Percentiles rank a stretch among this genome's conserved stretches.
Conservation (phyloP, 2,888 invertebrate genomes). For the Rotaria macrura region DNA sequence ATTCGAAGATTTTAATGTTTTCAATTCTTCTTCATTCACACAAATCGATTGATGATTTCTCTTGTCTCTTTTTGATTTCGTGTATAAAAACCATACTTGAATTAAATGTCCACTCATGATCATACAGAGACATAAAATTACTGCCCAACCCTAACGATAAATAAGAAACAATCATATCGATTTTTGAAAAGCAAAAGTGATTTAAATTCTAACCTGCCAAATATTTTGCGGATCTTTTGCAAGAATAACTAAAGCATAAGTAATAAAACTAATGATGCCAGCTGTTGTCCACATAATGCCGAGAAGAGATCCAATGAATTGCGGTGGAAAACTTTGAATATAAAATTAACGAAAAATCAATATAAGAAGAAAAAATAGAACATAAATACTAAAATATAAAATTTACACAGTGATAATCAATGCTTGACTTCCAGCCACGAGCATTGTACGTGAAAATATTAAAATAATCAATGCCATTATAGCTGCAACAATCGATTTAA, state of each 20-base stretch:
- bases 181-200: no score
- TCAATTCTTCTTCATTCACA: background rate
- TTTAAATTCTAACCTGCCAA: background rate
- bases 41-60: background rate
- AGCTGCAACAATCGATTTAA: background rate
- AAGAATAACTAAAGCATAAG: background rate
- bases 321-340: background rate
- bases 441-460: background rate
- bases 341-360: background rate
- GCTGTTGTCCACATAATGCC: conserved; percentile 9
- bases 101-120: background rate
- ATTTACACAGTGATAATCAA: background rate
- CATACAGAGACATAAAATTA: background rate
- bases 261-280: background rate
- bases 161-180: background rate
- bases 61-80: background rate
- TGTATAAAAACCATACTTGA: background rate
- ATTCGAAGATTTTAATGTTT: background rate
- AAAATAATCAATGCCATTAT: background rate
- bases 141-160: background rate
- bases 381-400: no score
- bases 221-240: background rate
- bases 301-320: background rate
- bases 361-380: background rate
- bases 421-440: conserved; percentile 13